A percentile compares a stretch with the other conserved stretches of the same genome.
These are phyloP conservation scores for Acanthoscelides obtectus DNA, from an alignment of 2,888 invertebrate species.

Conservation along the genomic window DNA sequence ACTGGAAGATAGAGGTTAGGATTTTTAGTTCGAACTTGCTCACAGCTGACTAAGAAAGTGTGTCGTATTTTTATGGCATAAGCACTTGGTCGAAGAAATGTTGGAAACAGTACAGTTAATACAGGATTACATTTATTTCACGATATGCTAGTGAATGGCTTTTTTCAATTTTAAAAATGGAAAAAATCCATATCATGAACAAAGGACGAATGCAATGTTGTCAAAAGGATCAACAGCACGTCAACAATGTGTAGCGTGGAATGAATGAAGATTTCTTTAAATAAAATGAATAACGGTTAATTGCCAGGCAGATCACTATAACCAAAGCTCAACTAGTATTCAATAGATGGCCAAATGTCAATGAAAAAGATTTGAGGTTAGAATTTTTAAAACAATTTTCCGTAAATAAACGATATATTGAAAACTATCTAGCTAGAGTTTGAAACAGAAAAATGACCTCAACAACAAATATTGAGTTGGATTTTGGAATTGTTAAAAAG, in stretches of 20 bases:
- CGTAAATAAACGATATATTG: background rate
- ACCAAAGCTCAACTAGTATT: background rate
- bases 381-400: background rate
- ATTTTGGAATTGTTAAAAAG: conserved; percentile 59
- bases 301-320: background rate
- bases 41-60: background rate
- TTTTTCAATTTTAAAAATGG: background rate
- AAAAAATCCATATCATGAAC: background rate
- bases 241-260: background rate
- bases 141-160: background rate
- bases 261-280: no score
- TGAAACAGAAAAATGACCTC: conserved; percentile 12
- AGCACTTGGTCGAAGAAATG: background rate
- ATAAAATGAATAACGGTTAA: background rate
- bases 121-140: background rate
- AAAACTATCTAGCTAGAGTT: background rate
- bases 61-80: background rate
- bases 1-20: background rate
- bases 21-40: background rate
- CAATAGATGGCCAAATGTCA: background rate
- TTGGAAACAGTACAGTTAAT: background rate
- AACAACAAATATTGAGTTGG: conserved; percentile 39
- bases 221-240: background rate
- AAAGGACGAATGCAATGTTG: background rate
- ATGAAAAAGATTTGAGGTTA: background rate